A percentile compares a stretch with the other conserved stretches of the same genome.
phyloP scores from a whole-genome alignment of 2,797 vertebrate species.

The Pelodytes ibericus region DNA sequence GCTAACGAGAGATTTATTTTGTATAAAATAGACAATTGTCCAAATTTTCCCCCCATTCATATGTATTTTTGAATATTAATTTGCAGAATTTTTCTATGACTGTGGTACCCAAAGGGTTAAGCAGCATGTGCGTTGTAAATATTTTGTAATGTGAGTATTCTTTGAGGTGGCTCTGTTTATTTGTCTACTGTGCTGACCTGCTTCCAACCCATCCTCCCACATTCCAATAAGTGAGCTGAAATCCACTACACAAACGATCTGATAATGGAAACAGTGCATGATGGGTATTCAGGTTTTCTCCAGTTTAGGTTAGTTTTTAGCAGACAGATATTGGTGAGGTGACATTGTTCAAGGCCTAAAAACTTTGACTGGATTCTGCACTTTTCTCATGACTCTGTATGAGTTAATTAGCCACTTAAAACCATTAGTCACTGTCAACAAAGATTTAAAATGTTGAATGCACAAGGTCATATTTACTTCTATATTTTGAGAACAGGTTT shows the following conservation, averaged over 20 bases:
- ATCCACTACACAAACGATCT: not conserved
- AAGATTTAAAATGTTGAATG: not conserved
- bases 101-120: too few relatives aligned
- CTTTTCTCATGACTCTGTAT: conserved; percentile 5
- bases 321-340: too few relatives aligned
- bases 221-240: not conserved
- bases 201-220: conserved; percentile 1
- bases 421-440: conserved; percentile 6
- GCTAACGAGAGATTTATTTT: too few relatives aligned
- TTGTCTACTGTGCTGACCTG: conserved; percentile 14
- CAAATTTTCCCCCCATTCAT: too few relatives aligned
- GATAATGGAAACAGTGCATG: conserved; percentile 9
- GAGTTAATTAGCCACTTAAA: not conserved
- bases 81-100: too few relatives aligned
- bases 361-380: not conserved
- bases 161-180: not conserved
- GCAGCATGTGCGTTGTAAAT: not conserved
- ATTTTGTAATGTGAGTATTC: not conserved
- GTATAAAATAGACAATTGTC: too few relatives aligned
- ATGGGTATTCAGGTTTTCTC: conserved; percentile 37
- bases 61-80: too few relatives aligned
- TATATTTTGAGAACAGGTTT: conserved; percentile 30
- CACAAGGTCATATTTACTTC: conserved; percentile 15
- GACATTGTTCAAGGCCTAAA: not conserved
- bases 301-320: conserved; percentile 34